Evolutionary conservation across 1,140 invertebrate genomes (phyloP), one percentile per base, ranked within the genome.

Genomic region (Heliconius nattereri): DNA sequence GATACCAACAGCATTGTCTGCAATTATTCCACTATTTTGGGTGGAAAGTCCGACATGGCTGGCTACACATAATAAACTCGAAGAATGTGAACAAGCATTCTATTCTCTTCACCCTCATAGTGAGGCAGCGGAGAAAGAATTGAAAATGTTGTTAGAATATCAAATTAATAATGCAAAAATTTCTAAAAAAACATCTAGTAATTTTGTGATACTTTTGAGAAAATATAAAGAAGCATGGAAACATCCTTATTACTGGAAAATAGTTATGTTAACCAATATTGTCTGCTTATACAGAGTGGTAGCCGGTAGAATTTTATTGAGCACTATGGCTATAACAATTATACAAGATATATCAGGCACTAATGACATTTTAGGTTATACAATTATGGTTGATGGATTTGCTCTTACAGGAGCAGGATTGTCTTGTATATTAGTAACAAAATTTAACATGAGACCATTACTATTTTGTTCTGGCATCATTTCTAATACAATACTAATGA

Each of bases 31-130:
- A 8, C 66, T 83, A 9, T 85, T 85, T 74, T 85, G 79, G 79
- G 74, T 84, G 3, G 78, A 83, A 73, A 84, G 83, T 70, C 83
- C 81, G 3, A 79, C 75, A 7, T 85, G 84, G 81, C 45, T 81
- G 13, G 84, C 84, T 1, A 66, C 73, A 26, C 35, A 76, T 45
- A 75, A 71, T 16, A 74, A 32, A 77, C 81, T 79, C 71, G 79
- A 83, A 6, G 77, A 83, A 83, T 77, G 79, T 75, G 60, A 79
- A 78, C 13, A 74, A 75, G 79, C 79, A 0, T 83, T 81, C n/a
- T 77, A 75, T 52, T 35, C 49, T 37, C 35, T 83, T 45, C 79
- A 72, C 26, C 2, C 49, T 13, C 32, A 20, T 40, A 13, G 16
- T 19, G 66, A 81, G 45, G 72, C 52, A 20, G 52, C 76, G 72